Base-by-base conservation (phyloP, 2,888 invertebrate species). In the Stegophylla sp. region DNA sequence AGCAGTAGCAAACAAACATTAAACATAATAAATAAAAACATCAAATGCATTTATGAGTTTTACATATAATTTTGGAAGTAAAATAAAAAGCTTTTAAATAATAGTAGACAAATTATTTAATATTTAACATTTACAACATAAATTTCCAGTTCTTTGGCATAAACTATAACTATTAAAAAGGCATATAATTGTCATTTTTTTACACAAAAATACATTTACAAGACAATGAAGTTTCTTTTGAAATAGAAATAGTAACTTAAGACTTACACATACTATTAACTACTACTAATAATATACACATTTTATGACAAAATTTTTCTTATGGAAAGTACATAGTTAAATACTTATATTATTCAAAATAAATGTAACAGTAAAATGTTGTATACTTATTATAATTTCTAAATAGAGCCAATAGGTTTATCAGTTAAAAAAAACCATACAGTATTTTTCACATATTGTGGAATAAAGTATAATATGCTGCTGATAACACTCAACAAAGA, bases 11-110 rank as follows among this genome's bases (percentile, higher is more conserved):
- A 10, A 23, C 23, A 0, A 23, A 12, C 23, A 61, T 4, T n/a
- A 13, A 61, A 1, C 5, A 34, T 20, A 51, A 41, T 1, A 34
- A 53, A 23, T 15, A 48, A 69, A 13, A 45, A 73, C 4, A 5
- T 64, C 43, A 17, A 75, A 53, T 64, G 23, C n/a, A 76, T 9
- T 66, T 13, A n/a, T 17, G 17, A 75, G 23, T 75, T 63, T 51
- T 64, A 66, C 64, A 53, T 75, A 43, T 66, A 26, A 66, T 41
- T 53, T 48, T 75, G 23, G 12, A 53, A 76, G 64, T 43, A 66
- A 41, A 66, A 66, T 66, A 76, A 43, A 26, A n/a, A 26, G 9
- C 43, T 66, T 76, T 66, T 41, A 53, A 76, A 64, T 41, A 66
- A 76, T 66, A 66, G 53, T 66, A 66, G 41, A 66, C n/a, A 43